Base-by-base conservation (phyloP, 2,888 invertebrate species). In the Paralinhomoeus sp. region DNA sequence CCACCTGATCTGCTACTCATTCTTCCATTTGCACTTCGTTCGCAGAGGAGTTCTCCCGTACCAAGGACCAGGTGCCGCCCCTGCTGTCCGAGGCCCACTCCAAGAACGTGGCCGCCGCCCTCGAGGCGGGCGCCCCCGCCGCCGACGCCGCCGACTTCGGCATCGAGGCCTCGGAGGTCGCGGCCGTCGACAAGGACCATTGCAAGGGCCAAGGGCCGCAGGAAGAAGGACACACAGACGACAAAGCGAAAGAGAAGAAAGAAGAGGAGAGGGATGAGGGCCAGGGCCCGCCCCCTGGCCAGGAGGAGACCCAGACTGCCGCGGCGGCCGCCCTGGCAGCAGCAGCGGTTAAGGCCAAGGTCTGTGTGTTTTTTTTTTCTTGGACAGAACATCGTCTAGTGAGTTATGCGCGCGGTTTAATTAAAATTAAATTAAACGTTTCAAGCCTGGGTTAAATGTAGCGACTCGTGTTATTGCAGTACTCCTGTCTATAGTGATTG, bases 291-390 rank as follows among this genome's bases (percentile, higher is more conserved):
- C n/a, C n/a, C n/a, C 44, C 49, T 44, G 50, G 24, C 27, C 41
- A 50, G 38, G 56, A 64, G 45, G 51, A 49, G 9, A 50, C 70
- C 36, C 62, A 66, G 39, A 56, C 85, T 0, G 97, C 93, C 0
- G 97, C 97, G 0, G 85, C 91, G 0, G 83, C 91, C 1, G 93
- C 97, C 2, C 67, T 99, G 9, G 83, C 89, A 0, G 82, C 97
- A 0, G 93, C 97, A 1, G 97, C 97, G 0, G 93, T 97, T 0
- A 99, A 97, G 66, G 97, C 97, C 1, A 97, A 93, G 62, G 68
- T 68, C n/a, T n/a, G n/a, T n/a, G n/a, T n/a, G n/a, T n/a, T n/a
- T n/a, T n/a, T n/a, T n/a, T n/a, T n/a, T n/a, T n/a, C n/a, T n/a
- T n/a, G n/a, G n/a, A n/a, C n/a, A n/a, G n/a, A n/a, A n/a, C n/a